Evolutionary conservation across 2,797 vertebrate genomes (phyloP), one percentile per base, ranked within the genome.

Genomic region (Anableps anableps): DNA sequence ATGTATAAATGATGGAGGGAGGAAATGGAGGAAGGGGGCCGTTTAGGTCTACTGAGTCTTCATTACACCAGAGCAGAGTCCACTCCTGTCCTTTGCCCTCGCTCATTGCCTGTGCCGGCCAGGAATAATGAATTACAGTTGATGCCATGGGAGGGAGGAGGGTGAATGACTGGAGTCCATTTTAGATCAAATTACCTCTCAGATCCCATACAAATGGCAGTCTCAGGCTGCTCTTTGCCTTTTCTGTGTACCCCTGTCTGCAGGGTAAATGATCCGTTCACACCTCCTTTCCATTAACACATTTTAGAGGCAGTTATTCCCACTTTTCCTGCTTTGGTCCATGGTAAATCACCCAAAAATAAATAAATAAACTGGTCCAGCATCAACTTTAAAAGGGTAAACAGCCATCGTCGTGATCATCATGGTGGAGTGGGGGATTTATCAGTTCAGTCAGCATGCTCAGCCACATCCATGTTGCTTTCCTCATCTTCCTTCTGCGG

Each of bases 71-170:
- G 91, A 94, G 92, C 91, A 86, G 88, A 88, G 90, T 91, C 91
- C 92, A 91, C 86, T 93, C 91, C 88, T 93, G 92, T 93, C 92
- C 91, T 93, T 93, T 93, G 91, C 92, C 93, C 92, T 92, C 88
- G 80, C 90, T 93, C 93, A 86, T 89, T 90, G 91, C 91, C 91
- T 93, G 92, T 85, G 88, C 83, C 71, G 87, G 87, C 86, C 92
- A 93, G 91, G 93, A 94, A 95, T 95, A 95, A 95, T 95, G 93
- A 94, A 95, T 95, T 94, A 92, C 89, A 91, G 88, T 88, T 88
- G 90, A 93, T 92, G 92, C 92, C 92, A 93, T 91, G 89, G 91
- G 93, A 86, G 80, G 75, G 83, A 87, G 90, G 92, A 82, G 88
- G 88, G 86, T 90, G 92, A 92, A 90, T 81, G 87, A 82, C 84